Evolutionary conservation across 2,888 invertebrate species (phyloP).

Genomic region (Lasioglossum figueresi): DNA sequence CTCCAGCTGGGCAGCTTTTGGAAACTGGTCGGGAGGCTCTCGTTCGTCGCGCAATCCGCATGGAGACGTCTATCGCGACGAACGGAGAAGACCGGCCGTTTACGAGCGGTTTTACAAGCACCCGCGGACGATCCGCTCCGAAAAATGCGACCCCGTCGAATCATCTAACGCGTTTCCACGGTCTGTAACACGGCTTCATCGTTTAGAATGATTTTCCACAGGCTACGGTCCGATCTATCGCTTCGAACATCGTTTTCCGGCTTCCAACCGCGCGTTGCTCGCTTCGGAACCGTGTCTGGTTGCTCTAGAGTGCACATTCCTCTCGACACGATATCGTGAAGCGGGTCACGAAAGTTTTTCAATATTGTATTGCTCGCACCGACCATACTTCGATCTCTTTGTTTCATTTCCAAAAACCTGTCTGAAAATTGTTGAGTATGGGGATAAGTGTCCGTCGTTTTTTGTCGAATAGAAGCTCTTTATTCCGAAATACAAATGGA

Average conservation of each 20-base stretch:
- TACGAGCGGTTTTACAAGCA: conserved; percentile 5
- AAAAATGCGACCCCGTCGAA: not conserved
- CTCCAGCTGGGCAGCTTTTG: conserved; percentile 69
- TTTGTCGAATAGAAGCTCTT: too few species aligned
- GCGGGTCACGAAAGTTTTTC: not conserved
- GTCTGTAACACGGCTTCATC: not conserved
- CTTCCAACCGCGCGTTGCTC: not conserved
- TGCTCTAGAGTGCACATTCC: not conserved
- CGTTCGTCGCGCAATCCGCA: conserved; percentile 25
- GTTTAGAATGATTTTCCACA: not conserved
- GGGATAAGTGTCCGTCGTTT: too few species aligned
- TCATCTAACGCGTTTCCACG: not conserved
- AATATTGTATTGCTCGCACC: not conserved
- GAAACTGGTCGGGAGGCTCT: conserved; percentile 57
- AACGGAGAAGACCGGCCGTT: not conserved
- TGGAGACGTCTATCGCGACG: conserved; percentile 40
- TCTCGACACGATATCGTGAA: not conserved
- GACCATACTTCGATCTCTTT: too few species aligned
- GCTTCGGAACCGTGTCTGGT: not conserved
- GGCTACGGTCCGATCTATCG: not conserved
- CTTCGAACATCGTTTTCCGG: not conserved
- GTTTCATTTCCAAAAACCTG: too few species aligned
- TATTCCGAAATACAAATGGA: too few species aligned
- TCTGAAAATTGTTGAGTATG: too few species aligned
- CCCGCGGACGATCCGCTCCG: not conserved